Percentiles rank a stretch among this genome's conserved stretches.
These are phyloP conservation scores for Semibalanus balanoides DNA, from an alignment of 1,140 invertebrate genomes.

Conservation along the genomic window DNA sequence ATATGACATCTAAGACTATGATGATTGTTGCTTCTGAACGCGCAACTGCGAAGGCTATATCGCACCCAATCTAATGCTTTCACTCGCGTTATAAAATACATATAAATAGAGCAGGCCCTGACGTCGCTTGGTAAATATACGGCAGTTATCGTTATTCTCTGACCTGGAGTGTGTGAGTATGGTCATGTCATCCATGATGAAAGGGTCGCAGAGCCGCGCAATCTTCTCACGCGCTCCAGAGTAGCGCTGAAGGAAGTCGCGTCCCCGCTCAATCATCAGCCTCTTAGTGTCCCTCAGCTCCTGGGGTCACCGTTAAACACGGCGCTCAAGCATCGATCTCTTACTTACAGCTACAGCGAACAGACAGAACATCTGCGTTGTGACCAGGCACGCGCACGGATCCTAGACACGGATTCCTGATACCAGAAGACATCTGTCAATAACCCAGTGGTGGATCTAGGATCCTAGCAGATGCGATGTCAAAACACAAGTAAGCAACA, in stretches of 20 bases:
- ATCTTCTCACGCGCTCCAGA: slow-evolving; percentile 57
- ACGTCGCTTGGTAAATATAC: no score
- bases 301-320: background rate
- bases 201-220: slow-evolving; percentile 47
- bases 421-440: background rate
- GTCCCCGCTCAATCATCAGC: slow-evolving; percentile 16
- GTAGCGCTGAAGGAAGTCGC: slow-evolving; percentile 30
- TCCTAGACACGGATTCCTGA: no score
- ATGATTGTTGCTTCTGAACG: no score
- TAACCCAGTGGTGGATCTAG: slow-evolving; percentile 11
- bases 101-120: no score
- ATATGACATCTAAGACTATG: no score
- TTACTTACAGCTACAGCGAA: no score
- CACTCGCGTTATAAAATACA: no score
- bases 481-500: no score
- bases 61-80: no score
- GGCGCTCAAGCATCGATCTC: no score
- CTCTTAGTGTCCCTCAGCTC: background rate
- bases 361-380: background rate
- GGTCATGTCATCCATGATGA: slow-evolving; percentile 19
- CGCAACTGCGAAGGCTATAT: no score
- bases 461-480: slow-evolving; percentile 60
- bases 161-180: slow-evolving; percentile 17
- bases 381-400: no score
- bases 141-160: slow-evolving; percentile 10